Evolutionary conservation across 2,113 vertebrate species (phyloP).

Genomic region (Paradoxurus hermaphroditus): DNA sequence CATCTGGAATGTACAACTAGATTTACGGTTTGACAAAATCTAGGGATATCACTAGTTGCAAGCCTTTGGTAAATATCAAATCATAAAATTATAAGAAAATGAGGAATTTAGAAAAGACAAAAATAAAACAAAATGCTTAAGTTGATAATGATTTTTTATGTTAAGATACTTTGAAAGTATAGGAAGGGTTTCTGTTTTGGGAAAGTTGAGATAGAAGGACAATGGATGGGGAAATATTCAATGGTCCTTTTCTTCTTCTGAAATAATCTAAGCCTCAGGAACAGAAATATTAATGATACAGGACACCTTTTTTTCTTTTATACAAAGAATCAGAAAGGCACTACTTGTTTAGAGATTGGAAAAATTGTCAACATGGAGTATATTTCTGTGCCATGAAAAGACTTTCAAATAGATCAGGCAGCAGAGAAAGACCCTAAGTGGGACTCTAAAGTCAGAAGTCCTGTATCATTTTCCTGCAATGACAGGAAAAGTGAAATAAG

Average conservation of each 20-base stretch:
- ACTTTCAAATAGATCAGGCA: not conserved
- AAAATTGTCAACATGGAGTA: not conserved
- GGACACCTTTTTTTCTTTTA: not conserved
- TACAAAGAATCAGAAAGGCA: not conserved
- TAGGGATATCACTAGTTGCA: not conserved
- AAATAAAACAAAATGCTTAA: not conserved
- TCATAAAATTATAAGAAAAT: not conserved
- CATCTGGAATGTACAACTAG: not conserved
- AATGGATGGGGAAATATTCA: not conserved
- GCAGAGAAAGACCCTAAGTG: not conserved
- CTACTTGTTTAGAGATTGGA: not conserved
- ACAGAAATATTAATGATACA: not conserved
- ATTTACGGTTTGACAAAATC: not conserved
- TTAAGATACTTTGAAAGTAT: not conserved
- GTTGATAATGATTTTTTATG: not conserved
- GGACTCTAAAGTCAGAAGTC: not conserved
- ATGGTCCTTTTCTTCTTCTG: not conserved
- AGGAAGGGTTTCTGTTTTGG: not conserved
- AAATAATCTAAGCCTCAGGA: not conserved
- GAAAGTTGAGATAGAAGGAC: not conserved
- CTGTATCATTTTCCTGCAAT: not conserved
- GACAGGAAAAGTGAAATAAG: not conserved
- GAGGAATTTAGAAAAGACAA: not conserved
- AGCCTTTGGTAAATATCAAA: not conserved
- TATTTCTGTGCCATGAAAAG: not conserved